These are phyloP conservation scores for Acanthiza pusilla DNA, from an alignment of 2,797 vertebrate species.

Conservation along the genomic window DNA sequence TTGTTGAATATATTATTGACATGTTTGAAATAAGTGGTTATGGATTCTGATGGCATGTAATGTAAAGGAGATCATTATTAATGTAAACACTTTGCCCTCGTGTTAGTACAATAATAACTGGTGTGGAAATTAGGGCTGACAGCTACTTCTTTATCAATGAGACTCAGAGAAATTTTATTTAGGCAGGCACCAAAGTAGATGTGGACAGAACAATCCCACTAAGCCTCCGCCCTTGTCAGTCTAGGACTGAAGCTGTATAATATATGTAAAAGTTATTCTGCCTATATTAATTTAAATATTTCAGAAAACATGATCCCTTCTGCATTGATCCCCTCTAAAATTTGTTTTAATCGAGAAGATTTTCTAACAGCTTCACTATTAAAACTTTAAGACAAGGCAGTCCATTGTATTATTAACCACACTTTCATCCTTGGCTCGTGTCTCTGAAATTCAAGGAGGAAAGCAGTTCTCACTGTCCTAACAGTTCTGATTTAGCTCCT, in stretches of 20 bases:
- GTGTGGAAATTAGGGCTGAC: neutral
- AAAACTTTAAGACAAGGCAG: neutral
- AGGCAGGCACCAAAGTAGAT: too few relatives aligned
- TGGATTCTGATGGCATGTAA: neutral
- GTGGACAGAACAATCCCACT: neutral
- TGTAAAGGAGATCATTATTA: neutral
- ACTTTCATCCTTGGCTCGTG: neutral
- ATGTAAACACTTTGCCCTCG: neutral
- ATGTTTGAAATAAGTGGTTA: neutral
- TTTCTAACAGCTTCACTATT: neutral
- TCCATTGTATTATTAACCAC: neutral
- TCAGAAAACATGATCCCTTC: neutral
- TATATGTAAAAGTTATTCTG: neutral
- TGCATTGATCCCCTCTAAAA: neutral
- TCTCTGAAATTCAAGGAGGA: neutral
- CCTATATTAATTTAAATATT: neutral
- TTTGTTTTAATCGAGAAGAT: neutral
- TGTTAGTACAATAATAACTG: neutral
- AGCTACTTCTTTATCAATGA: neutral
- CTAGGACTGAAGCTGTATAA: neutral
- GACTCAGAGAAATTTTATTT: neutral
- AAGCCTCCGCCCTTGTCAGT: neutral
- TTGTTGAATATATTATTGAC: neutral
- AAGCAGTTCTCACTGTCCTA: neutral
- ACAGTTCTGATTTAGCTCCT: neutral